These are phyloP conservation scores for Limnephilus lunatus DNA, from an alignment of 2,888 invertebrate genomes.

Conservation along the genomic window DNA sequence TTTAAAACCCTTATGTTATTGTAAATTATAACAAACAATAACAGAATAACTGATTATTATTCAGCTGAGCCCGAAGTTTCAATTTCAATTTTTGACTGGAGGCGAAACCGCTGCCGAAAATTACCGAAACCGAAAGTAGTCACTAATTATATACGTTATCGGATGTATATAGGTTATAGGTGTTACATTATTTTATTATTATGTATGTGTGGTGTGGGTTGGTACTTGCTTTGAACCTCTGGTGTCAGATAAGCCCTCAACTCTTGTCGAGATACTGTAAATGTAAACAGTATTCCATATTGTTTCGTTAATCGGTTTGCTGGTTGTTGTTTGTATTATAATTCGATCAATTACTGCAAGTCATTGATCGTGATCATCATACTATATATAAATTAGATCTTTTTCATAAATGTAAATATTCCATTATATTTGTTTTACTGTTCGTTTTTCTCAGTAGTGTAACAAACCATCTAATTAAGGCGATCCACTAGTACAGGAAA, in stretches of 20 bases:
- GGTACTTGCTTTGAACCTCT: neutral
- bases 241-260: neutral
- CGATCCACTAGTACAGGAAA: too few relatives aligned
- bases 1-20: too few relatives aligned
- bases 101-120: too few relatives aligned
- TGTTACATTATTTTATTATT: neutral
- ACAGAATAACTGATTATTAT: too few relatives aligned
- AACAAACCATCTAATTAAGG: too few relatives aligned
- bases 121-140: too few relatives aligned
- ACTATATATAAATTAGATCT: neutral
- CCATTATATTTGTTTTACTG: neutral
- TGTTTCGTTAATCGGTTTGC: neutral
- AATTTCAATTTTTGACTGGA: too few relatives aligned
- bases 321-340: neutral
- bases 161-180: neutral
- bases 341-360: neutral
- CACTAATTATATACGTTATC: too few relatives aligned
- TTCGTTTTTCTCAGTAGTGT: neutral
- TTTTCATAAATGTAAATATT: neutral
- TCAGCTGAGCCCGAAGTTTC: too few relatives aligned
- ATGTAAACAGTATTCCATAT: neutral
- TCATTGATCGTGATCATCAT: neutral
- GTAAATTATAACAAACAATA: too few relatives aligned
- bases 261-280: neutral
- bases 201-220: neutral